Base-by-base conservation (phyloP, 2,888 invertebrate species). In the Suillia variegata region DNA sequence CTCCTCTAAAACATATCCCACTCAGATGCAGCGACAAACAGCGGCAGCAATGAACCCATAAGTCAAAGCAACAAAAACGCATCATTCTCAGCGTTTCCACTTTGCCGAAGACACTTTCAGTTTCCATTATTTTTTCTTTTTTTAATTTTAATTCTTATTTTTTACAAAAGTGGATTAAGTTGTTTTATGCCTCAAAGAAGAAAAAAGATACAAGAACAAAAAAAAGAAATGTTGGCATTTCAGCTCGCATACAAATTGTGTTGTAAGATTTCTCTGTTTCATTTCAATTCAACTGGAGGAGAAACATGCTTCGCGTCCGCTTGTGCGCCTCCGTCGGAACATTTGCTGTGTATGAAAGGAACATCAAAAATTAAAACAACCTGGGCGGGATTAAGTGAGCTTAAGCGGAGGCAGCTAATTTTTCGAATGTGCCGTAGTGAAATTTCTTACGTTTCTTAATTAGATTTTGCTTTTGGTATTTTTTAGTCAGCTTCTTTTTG, bases 11-110 rank as follows among this genome's bases (percentile, higher is more conserved):
- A 42, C 38, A 20, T 42, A 38, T 54, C 52, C n/a, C 34, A 52
- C 34, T 33, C 34, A 52, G 20, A 18, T 33, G 17, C 34, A n/a
- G 31, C 24, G 6, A 2, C 50, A 1, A 17, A 15, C 52, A 52
- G 21, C 54, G 42, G 24, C 63, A 65, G 64, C 67, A 77, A 73
- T 74, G 77, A 76, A 78, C 78, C 72, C 77, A 78, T 77, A 77
- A 76, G 78, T 77, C 77, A 77, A 77, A 78, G 73, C 67, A 75
- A 58, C 57, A 17, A 60, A n/a, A n/a, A 54, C 15, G 26, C 45
- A 45, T 38, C 38, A 38, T 8, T 13, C 15, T 13, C 10, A 38
- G 38, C 20, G n/a, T 45, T 38, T 38, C 38, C 20, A 17, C 3
- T 45, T 18, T 45, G 17, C 5, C 17, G 45, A 5, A 45, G 49